Base-by-base conservation (phyloP, 1,140 invertebrate genomes). In the Tenebrio molitor region DNA sequence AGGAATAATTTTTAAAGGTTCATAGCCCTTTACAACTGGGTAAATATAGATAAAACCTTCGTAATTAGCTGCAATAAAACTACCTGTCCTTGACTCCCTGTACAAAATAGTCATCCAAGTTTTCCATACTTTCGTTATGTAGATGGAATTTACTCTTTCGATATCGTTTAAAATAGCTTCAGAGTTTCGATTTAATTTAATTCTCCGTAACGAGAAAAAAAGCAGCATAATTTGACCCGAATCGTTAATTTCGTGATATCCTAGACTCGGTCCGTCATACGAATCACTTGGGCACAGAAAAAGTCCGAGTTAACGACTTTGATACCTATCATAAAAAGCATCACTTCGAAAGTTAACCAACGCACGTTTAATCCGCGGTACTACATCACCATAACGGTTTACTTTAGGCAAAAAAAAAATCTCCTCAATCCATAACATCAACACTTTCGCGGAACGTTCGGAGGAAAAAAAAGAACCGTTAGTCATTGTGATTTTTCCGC, bases 1-100 rank as follows among this genome's bases (percentile, higher is more conserved):
- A n/a, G n/a, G n/a, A n/a, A n/a, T n/a, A n/a, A n/a, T n/a, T n/a
- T n/a, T n/a, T n/a, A n/a, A n/a, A n/a, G n/a, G n/a, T n/a, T n/a
- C n/a, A n/a, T n/a, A n/a, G n/a, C n/a, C n/a, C n/a, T n/a, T n/a
- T n/a, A n/a, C n/a, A 50, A 50, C 16, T 50, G 44, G 4, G 44
- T 50, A 50, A 50, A 50, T 19, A 50, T 1, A 50, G 44, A 50
- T 50, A 50, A 50, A 50, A n/a, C 19, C 19, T 21, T 17, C 23
- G 19, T 50, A 50, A 50, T 50, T 50, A 50, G 16, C 44, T 50
- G 19, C n/a, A 50, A 50, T 50, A 50, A 50, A 50, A 17, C n/a
- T 50, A n/a, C 14, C 19, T 21, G 17, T 50, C 44, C 44, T 50
- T 50, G 17, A 10, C 7, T 50, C n/a, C n/a, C 44, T 50, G 15